Percentiles rank a stretch among this genome's conserved stretches.
phyloP scores from a whole-genome alignment of 2,113 vertebrate species.

The Cinclus mexicanus region DNA sequence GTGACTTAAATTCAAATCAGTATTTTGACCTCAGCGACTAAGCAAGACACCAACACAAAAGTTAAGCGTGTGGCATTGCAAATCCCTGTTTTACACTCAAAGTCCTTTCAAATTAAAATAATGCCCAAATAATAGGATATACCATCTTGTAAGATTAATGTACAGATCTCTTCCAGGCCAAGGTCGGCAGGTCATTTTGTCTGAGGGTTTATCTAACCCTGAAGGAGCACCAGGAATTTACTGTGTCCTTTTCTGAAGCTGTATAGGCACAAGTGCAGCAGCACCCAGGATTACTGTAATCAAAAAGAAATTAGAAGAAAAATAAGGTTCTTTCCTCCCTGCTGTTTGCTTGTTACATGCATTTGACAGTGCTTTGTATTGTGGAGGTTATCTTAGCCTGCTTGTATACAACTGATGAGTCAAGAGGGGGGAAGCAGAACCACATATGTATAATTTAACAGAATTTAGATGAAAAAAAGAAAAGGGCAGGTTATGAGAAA shows the following conservation, averaged over 20 bases:
- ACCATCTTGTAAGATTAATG: neutral
- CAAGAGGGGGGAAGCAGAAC: slow-evolving; percentile 6
- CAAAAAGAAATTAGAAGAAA: neutral
- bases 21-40: neutral
- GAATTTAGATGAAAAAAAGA: neutral
- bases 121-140: neutral
- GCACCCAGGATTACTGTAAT: neutral
- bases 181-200: neutral
- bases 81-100: neutral
- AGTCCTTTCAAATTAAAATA: neutral
- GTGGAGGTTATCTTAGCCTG: neutral
- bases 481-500: neutral
- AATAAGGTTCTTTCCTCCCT: neutral
- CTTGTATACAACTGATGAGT: slow-evolving; percentile 27
- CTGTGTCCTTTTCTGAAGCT: neutral
- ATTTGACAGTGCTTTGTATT: slow-evolving; percentile 13
- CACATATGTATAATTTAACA: slow-evolving; percentile 8
- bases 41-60: neutral
- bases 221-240: neutral
- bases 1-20: neutral
- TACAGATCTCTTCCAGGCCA: neutral
- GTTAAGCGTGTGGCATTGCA: neutral
- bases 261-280: neutral
- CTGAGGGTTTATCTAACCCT: neutral
- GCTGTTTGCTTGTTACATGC: neutral